Percentiles rank a stretch among this genome's conserved stretches.
Conservation (phyloP, 2,113 vertebrate species). For the Dasyurus viverrinus region DNA sequence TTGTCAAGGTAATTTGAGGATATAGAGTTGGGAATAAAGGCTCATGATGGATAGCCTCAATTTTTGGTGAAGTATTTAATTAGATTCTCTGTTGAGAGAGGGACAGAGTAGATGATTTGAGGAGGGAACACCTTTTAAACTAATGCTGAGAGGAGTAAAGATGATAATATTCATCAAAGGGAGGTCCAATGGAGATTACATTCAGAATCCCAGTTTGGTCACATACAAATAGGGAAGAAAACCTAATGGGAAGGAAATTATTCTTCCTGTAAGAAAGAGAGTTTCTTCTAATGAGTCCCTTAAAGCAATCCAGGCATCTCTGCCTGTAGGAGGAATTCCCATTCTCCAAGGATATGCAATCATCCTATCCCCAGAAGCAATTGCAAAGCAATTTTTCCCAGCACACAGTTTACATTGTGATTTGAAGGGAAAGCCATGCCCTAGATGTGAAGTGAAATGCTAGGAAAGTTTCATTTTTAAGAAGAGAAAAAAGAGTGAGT, state of each 20-base stretch:
- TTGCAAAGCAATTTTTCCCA: neutral
- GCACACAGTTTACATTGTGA: neutral
- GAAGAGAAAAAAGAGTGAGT: neutral
- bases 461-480: neutral
- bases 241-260: neutral
- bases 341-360: neutral
- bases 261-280: too few relatives aligned
- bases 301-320: neutral
- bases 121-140: neutral
- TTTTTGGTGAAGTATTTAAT: neutral
- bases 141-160: neutral
- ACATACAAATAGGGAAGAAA: neutral
- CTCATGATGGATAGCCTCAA: neutral
- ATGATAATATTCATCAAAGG: neutral
- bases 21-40: neutral
- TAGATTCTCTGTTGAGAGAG: neutral
- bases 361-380: neutral
- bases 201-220: neutral
- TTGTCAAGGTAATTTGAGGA: neutral
- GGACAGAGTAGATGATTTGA: neutral
- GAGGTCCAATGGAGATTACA: neutral
- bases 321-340: neutral
- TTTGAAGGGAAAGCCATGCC: neutral
- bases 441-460: neutral
- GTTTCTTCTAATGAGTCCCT: neutral